phyloP scores from a whole-genome alignment of 2,113 vertebrate genomes.

The Beaufortia kweichowensis region DNA sequence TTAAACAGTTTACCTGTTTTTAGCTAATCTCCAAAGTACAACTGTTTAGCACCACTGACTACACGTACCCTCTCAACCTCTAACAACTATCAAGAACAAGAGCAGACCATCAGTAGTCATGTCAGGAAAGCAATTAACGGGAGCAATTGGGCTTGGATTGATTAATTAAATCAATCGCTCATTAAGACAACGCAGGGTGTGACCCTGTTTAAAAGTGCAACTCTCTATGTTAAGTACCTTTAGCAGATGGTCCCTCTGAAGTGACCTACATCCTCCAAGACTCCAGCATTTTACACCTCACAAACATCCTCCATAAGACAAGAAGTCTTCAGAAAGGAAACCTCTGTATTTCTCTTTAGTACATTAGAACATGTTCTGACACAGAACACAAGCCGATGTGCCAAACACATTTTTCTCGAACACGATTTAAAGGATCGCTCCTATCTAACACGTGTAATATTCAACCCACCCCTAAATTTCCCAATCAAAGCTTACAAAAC shows the following conservation, averaged over 20 bases:
- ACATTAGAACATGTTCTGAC: slow-evolving; percentile 78
- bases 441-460: slow-evolving; percentile 48
- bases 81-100: slow-evolving; percentile 15
- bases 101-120: slow-evolving; percentile 23
- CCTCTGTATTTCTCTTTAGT: slow-evolving; percentile 64
- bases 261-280: slow-evolving; percentile 45
- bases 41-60: slow-evolving; percentile 9
- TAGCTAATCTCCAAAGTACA: background rate
- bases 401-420: slow-evolving; percentile 61
- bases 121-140: slow-evolving; percentile 34
- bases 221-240: slow-evolving; percentile 61
- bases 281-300: slow-evolving; percentile 36
- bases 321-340: slow-evolving; percentile 61
- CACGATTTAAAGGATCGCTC: slow-evolving; percentile 63
- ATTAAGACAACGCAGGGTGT: slow-evolving; percentile 51
- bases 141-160: slow-evolving; percentile 22
- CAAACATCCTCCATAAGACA: slow-evolving; percentile 55
- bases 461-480: slow-evolving; percentile 45
- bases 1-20: background rate
- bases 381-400: slow-evolving; percentile 75
- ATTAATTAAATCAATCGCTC: slow-evolving; percentile 41
- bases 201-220: slow-evolving; percentile 59
- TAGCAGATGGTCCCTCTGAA: slow-evolving; percentile 37
- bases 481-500: slow-evolving; percentile 63
- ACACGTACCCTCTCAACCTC: background rate